A percentile compares a stretch with the other conserved stretches of the same genome.
phyloP scores from a whole-genome alignment of 2,888 invertebrate genomes.

The Malthinus seriepunctatus region DNA sequence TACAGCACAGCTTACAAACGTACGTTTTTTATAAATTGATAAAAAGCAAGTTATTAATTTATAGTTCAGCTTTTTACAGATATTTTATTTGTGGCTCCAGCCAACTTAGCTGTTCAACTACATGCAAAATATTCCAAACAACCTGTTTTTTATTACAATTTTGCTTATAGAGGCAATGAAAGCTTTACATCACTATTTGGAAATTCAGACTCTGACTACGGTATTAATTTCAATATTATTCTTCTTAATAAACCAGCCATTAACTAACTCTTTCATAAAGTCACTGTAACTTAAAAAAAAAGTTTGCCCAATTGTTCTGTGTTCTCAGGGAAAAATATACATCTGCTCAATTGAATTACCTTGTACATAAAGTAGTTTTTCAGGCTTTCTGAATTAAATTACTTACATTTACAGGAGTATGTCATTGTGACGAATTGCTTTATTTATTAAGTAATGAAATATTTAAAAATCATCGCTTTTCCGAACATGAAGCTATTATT shows the following conservation, averaged over 20 bases:
- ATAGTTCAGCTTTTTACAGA: conserved; percentile 69
- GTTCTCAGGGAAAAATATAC: too few species aligned
- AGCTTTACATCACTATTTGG: conserved; percentile 50
- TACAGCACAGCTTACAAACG: conserved; percentile 49
- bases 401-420: conserved; percentile 61
- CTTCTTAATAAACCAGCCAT: neutral
- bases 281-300: too few species aligned
- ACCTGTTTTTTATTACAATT: conserved; percentile 69
- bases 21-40: conserved; percentile 33
- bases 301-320: too few species aligned
- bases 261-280: too few species aligned
- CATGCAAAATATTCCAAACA: conserved; percentile 58
- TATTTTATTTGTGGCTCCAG: conserved; percentile 68
- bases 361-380: too few species aligned
- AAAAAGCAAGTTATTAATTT: neutral
- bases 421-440: conserved; percentile 82
- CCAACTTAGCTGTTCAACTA: conserved; percentile 63
- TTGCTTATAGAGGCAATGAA: conserved; percentile 66
- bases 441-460: conserved; percentile 69
- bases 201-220: conserved; percentile 61
- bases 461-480: conserved; percentile 62
- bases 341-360: too few species aligned
- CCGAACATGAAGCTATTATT: conserved; percentile 61
- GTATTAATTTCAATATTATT: conserved; percentile 46
- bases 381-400: too few species aligned